Evolutionary conservation across 2,113 vertebrate genomes (phyloP).

Genomic region (Leucopsar rothschildi): DNA sequence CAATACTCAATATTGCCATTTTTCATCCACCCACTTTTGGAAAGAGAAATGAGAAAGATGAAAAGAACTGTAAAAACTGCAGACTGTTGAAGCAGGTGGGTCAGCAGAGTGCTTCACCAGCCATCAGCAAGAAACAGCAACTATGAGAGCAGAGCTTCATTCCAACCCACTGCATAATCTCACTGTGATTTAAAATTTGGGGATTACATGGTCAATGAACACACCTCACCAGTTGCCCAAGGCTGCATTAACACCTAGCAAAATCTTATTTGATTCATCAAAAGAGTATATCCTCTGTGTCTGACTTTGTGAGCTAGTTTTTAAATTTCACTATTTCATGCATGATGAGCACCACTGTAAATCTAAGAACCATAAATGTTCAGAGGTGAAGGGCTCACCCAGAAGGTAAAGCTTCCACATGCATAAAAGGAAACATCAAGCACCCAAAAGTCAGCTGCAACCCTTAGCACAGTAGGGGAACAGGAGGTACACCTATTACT

Average conservation of each 20-base stretch:
- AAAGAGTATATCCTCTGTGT: background rate
- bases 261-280: background rate
- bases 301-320: background rate
- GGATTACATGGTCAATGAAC: background rate
- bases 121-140: background rate
- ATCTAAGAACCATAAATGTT: background rate
- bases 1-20: background rate
- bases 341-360: background rate
- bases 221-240: background rate
- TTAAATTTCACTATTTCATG: conserved; percentile 5
- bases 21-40: background rate
- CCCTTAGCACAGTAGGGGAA: background rate
- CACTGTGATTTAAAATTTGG: background rate
- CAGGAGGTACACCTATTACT: background rate
- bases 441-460: background rate
- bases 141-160: background rate
- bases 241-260: background rate
- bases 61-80: background rate
- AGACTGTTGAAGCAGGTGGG: background rate
- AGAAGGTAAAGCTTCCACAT: background rate
- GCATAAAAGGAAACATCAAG: background rate
- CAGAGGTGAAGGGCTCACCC: background rate
- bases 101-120: background rate
- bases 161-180: background rate
- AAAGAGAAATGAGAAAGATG: background rate